Evolutionary conservation across 2,888 invertebrate species (phyloP).

Genomic region (Tipula vernalis): DNA sequence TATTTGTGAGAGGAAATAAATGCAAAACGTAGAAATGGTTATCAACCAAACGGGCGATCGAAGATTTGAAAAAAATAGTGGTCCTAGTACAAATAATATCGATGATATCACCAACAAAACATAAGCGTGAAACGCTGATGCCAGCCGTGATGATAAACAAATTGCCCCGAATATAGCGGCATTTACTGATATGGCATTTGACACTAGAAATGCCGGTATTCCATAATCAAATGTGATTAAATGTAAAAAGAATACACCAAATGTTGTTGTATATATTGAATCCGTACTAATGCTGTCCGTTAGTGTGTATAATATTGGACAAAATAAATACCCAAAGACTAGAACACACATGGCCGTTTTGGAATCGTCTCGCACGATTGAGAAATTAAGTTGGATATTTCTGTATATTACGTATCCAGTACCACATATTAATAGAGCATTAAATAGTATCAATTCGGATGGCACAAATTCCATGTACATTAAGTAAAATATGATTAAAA

Average conservation of each 20-base stretch:
- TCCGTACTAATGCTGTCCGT: conserved; percentile 96
- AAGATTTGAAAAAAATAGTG: conserved; percentile 56
- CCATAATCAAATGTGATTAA: conserved; percentile 90
- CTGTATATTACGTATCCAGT: conserved; percentile 50
- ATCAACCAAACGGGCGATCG: conserved; percentile 44
- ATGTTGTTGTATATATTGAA: conserved; percentile 89
- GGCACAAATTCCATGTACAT: conserved; percentile 55
- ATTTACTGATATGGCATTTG: conserved; percentile 83
- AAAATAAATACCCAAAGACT: conserved; percentile 75
- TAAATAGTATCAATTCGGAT: conserved; percentile 49
- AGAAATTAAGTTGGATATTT: conserved; percentile 23
- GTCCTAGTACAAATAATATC: conserved; percentile 78
- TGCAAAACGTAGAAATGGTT: conserved; percentile 38
- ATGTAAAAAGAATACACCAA: conserved; percentile 76
- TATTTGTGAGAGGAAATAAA: conserved; percentile 42
- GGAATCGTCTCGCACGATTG: conserved; percentile 44
- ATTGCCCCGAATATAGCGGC: conserved; percentile 92
- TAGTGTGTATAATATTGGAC: conserved; percentile 84
- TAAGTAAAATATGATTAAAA: conserved; percentile 57
- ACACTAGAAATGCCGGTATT: conserved; percentile 69
- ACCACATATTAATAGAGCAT: conserved; percentile 42
- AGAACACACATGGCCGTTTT: conserved; percentile 72
- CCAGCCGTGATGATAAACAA: conserved; percentile 83
- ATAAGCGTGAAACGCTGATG: conserved; percentile 77
- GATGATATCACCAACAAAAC: conserved; percentile 81